Base-by-base conservation (phyloP, 2,888 invertebrate genomes). In the Liposcelis brunnea region DNA sequence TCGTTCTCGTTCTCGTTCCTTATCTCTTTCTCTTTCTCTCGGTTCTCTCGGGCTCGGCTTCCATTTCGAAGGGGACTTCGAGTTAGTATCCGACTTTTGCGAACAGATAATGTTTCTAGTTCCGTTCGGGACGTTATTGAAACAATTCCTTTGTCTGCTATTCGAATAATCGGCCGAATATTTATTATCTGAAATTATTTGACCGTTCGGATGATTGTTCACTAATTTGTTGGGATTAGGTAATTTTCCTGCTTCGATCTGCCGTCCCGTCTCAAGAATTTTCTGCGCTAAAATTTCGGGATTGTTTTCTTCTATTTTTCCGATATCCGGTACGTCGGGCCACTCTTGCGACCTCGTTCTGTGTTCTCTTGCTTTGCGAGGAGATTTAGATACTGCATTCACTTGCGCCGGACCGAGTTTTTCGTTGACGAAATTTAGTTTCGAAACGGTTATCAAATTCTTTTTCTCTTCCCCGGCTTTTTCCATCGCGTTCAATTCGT, bases 241-340 rank as follows among this genome's bases (percentile, higher is more conserved):
- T 48, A 65, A 61, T 63, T 84, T 81, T 34, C 81, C 82, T 4
- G 86, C 85, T 64, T 90, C 89, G 48, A 89, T 81, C 65, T 89
- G 87, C 1, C 89, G 70, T 5, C 89, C 87, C 0, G 85, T 86
- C 62, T 89, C 89, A 32, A 89, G 65, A 52, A 90, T 89, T 61
- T 90, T 90, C 61, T 85, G 84, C 1, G 89, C 89, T 45, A 89
- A 65, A 44, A 89, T 74, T 62, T 89, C 89, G 0, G 89, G 89
- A 64, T 90, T 89, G 59, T 86, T 86, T 59, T 90, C 90, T 58
- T 89, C 84, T 48, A 89, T 89, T 63, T 87, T 89, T 1, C 82
- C 84, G 44, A 87, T 76, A 54, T 89, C 86, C 2, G 89, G 87
- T 26, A 89, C 81, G 55, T 87, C 86, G 0, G 87, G 87, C 89